phyloP scores from a whole-genome alignment of 2,888 invertebrate species.

The Spodoptera exigua region DNA sequence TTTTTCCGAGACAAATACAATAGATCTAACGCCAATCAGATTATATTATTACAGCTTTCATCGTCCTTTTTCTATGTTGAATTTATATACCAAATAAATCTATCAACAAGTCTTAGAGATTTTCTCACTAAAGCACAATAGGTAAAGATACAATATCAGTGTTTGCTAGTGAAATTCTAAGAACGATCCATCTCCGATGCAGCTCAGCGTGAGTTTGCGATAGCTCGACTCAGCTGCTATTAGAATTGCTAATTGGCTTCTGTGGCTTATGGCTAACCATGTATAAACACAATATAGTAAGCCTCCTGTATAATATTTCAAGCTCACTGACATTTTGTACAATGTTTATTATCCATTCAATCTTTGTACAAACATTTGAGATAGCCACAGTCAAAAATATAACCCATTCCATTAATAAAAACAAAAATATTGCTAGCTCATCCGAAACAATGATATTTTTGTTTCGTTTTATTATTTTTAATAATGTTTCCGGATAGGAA shows the following conservation, averaged over 20 bases:
- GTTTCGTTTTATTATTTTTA: constrained; percentile 12
- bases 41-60: too few species aligned
- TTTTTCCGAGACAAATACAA: too few species aligned
- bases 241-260: constrained; percentile 65
- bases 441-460: constrained; percentile 13
- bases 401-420: too few species aligned
- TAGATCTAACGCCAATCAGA: too few species aligned
- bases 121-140: neutral
- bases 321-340: constrained; percentile 1
- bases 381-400: too few species aligned
- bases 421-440: neutral
- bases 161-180: constrained; percentile 8
- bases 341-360: neutral
- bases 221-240: constrained; percentile 56
- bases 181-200: constrained; percentile 19
- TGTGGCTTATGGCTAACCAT: constrained; percentile 24
- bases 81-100: too few species aligned
- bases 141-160: neutral
- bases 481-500: constrained; percentile 14
- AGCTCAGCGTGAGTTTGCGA: constrained; percentile 22
- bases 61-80: too few species aligned
- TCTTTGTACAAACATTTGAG: too few species aligned
- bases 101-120: neutral
- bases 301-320: constrained; percentile 15
- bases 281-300: constrained; percentile 6